phyloP scores from a whole-genome alignment of 2,113 vertebrate species.

The Emydocephalus ijimae region DNA sequence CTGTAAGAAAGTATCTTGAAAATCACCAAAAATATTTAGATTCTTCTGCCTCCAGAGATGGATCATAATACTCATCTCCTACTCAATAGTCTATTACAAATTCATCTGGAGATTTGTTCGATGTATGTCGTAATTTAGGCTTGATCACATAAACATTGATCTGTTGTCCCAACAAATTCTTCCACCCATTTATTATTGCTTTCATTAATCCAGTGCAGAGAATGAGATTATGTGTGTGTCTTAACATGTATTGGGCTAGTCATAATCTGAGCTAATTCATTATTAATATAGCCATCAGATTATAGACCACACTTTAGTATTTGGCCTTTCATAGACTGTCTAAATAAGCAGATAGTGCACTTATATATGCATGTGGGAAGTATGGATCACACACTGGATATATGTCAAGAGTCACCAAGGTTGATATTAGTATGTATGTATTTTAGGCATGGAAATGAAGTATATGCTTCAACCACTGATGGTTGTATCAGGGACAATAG shows the following conservation, averaged over 20 bases:
- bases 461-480: neutral
- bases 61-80: neutral
- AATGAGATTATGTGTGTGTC: neutral
- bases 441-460: neutral
- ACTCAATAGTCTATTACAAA: neutral
- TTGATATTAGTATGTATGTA: neutral
- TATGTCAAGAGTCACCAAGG: neutral
- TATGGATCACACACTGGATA: neutral
- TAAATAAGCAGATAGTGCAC: neutral
- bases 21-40: neutral
- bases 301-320: neutral
- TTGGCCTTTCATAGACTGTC: neutral
- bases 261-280: neutral
- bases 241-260: neutral
- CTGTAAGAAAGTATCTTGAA: neutral
- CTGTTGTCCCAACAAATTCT: neutral
- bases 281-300: neutral
- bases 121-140: neutral
- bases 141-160: neutral
- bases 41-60: neutral
- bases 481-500: neutral
- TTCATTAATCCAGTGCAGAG: neutral
- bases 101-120: neutral
- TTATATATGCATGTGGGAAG: neutral
- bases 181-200: neutral